A percentile compares a stretch with the other conserved stretches of the same genome.
Conservation (phyloP, 2,888 invertebrate species). For the Eupithecia inturbata region DNA sequence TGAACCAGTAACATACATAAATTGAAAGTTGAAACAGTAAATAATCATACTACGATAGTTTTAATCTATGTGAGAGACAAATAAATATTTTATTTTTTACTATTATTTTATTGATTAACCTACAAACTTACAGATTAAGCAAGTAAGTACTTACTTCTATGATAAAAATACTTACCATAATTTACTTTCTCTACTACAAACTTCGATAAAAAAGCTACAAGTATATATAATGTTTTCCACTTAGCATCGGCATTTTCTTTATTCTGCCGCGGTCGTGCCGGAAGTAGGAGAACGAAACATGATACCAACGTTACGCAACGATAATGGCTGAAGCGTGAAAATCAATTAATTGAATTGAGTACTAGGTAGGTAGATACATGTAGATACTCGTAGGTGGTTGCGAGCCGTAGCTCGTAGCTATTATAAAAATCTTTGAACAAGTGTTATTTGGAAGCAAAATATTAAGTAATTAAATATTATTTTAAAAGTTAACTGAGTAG, state of each 20-base stretch:
- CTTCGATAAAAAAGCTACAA: background rate
- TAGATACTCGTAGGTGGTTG: background rate
- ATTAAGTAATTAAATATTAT: background rate
- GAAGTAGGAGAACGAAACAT: conserved; percentile 35
- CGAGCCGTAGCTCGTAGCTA: background rate
- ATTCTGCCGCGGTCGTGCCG: conserved; percentile 18
- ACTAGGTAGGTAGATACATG: too few relatives aligned
- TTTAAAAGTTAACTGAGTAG: background rate
- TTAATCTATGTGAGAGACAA: too few relatives aligned
- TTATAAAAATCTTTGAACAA: background rate
- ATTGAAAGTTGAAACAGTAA: too few relatives aligned
- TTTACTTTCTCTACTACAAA: background rate
- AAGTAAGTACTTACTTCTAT: too few relatives aligned
- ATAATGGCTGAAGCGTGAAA: conserved; percentile 40
- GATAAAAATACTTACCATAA: too few relatives aligned
- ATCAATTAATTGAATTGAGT: conserved; percentile 36
- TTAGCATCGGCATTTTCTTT: conserved; percentile 3
- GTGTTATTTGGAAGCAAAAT: background rate
- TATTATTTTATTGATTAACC: too few relatives aligned
- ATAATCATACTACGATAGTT: too few relatives aligned
- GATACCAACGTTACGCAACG: conserved; percentile 40
- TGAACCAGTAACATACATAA: too few relatives aligned
- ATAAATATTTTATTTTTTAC: too few relatives aligned
- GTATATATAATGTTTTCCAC: background rate
- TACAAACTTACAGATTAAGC: too few relatives aligned